These are phyloP conservation scores for Dryococelus australis DNA, from an alignment of 2,888 invertebrate species.

Conservation along the genomic window DNA sequence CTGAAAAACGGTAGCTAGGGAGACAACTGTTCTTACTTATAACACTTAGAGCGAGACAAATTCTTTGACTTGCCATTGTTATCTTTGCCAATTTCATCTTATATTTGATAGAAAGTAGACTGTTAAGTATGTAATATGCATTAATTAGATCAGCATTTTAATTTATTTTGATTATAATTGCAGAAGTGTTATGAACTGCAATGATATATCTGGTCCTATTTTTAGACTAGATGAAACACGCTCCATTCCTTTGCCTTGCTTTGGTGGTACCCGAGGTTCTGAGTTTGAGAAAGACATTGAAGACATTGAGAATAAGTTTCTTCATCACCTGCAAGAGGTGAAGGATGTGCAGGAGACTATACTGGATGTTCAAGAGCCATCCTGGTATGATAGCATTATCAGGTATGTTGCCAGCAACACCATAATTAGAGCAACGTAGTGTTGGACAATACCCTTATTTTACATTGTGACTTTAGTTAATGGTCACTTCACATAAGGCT, in stretches of 20 bases:
- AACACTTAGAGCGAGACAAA: too few relatives aligned
- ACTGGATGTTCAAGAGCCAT: conserved; percentile 77
- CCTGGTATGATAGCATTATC: conserved; percentile 83
- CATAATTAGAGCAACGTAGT: too few relatives aligned
- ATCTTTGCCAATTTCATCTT: too few relatives aligned
- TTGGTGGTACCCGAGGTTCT: conserved; percentile 75
- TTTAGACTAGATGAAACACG: conserved; percentile 75
- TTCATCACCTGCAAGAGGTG: conserved; percentile 67
- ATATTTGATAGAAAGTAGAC: too few relatives aligned
- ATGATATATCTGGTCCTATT: background rate
- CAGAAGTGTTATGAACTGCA: too few relatives aligned
- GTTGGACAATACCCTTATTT: background rate
- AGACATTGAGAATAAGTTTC: conserved; percentile 78
- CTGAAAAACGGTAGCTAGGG: too few relatives aligned
- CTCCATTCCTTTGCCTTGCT: conserved; percentile 73
- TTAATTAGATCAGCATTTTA: too few relatives aligned
- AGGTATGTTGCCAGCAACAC: conserved; percentile 43
- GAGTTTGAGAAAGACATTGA: conserved; percentile 73
- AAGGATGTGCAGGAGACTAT: conserved; percentile 69
- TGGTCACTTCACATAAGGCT: background rate
- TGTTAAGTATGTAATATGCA: too few relatives aligned
- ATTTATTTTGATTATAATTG: too few relatives aligned
- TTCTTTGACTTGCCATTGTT: too few relatives aligned
- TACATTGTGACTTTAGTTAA: background rate
- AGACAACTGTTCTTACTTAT: too few relatives aligned